Evolutionary conservation across 2,888 invertebrate species (phyloP).

Genomic region (Oscheius sp.): DNA sequence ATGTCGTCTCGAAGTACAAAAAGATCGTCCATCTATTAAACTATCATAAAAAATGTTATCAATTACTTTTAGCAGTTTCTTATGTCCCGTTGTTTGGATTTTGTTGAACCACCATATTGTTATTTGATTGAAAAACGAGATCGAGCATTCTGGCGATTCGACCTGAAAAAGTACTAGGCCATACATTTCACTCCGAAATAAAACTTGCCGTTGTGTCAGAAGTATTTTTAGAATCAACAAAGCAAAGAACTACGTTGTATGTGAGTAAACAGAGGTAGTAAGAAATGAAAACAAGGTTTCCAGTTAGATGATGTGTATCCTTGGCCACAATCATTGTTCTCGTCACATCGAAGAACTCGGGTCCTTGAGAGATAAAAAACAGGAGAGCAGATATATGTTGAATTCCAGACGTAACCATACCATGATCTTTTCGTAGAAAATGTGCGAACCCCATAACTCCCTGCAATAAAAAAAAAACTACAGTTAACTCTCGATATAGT

Average conservation of each 20-base stretch:
- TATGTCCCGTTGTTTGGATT: conserved; percentile 59
- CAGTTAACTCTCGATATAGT: no score
- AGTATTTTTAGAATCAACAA: conserved; percentile 58
- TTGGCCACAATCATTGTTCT: conserved; percentile 40
- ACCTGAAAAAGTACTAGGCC: conserved; percentile 35
- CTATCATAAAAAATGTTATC: no score
- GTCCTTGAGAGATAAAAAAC: conserved; percentile 81
- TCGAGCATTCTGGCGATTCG: conserved; percentile 57
- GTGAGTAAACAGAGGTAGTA: conserved; percentile 54
- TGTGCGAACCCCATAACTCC: conserved; percentile 76
- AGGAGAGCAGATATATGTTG: conserved; percentile 91
- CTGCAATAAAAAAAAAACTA: conserved; percentile 42
- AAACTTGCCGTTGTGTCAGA: conserved; percentile 41
- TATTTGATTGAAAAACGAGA: conserved; percentile 62
- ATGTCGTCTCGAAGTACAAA: conserved; percentile 63
- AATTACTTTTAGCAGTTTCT: conserved; percentile 51
- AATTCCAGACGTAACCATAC: conserved; percentile 90
- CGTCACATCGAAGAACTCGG: conserved; percentile 66
- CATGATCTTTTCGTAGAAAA: conserved; percentile 85
- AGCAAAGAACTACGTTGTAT: conserved; percentile 59
- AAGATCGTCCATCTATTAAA: conserved; percentile 49
- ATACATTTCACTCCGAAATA: not conserved
- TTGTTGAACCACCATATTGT: conserved; percentile 69
- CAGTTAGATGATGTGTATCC: conserved; percentile 1
- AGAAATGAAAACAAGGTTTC: conserved; percentile 47